Percentiles rank a stretch among this genome's conserved stretches.
These are phyloP conservation scores for Brachionus plicatilis DNA, from an alignment of 1,140 invertebrate species.

Conservation along the genomic window DNA sequence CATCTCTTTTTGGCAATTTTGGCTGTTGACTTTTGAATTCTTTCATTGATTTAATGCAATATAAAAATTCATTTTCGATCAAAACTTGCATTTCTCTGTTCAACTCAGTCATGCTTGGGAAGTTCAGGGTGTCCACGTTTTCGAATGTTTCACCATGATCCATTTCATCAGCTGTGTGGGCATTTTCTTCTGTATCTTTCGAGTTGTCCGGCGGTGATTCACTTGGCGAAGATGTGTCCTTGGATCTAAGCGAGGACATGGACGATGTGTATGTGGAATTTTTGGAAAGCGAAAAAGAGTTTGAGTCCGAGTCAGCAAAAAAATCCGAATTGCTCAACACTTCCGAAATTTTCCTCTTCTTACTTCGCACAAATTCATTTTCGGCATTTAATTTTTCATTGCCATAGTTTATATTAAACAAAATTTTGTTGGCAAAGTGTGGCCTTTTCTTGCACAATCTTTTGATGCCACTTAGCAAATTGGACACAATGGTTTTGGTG, in stretches of 20 bases:
- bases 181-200: not conserved
- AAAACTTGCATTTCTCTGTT: not conserved
- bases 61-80: conserved; percentile 33
- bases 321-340: not conserved
- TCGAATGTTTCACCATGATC: not conserved
- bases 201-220: not conserved
- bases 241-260: conserved; percentile 2
- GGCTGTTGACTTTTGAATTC: not conserved
- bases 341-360: not conserved
- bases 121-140: not conserved
- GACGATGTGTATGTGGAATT: conserved; percentile 8
- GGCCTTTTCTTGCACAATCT: conserved; percentile 17
- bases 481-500: conserved; percentile 24
- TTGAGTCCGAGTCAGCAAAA: not conserved
- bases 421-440: conserved; percentile 20
- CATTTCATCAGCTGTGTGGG: not conserved
- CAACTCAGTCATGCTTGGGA: not conserved
- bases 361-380: not conserved
- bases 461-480: conserved; percentile 1
- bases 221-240: not conserved
- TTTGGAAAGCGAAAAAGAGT: not conserved
- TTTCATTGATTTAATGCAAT: conserved; percentile 21
- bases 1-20: not conserved
- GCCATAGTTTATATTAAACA: not conserved
- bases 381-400: not conserved